Base-by-base conservation (phyloP, 2,888 invertebrate species). In the Vesta saturnalis region DNA sequence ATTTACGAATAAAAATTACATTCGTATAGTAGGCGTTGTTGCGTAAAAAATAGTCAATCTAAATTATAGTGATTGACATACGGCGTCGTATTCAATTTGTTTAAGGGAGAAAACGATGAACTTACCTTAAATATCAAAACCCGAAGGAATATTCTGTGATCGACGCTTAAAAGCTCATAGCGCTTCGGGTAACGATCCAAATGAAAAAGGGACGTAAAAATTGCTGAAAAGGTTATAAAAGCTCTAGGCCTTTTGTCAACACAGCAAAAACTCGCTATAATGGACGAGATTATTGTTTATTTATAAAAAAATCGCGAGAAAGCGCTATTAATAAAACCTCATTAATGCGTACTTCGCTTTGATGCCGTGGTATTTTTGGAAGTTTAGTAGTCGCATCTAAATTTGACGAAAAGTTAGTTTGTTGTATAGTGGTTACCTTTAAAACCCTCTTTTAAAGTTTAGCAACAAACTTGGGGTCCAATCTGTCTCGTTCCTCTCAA, bases 401-500 rank as follows among this genome's bases (percentile, higher is more conserved):
- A 56, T 60, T 56, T 66, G 58, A 46, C 57, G 47, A 47, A 56
- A 39, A 12, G 46, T 56, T 46, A 23, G 19, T 59, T 55, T 19
- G 54, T 55, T 54, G 59, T 22, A 12, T 12, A n/a, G 39, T 10
- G 8, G 23, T 23, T 23, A 23, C 23, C 23, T 43, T 19, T 22
- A 19, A n/a, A 0, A 21, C 19, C 79, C 63, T 57, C 57, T 18
- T 14, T 6, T 39, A 60, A n/a, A n/a, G n/a, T 30, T 49, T 47
- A 22, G 60, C 52, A 60, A 55, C 56, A 43, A 61, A 16, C 39
- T 64, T 47, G 19, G 58, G 19, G 55, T 56, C 47, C 67, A 64
- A 64, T 68, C 78, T 77, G 78, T 77, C 79, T 78, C 78, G 70
- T 77, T 79, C 78, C 78, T 77, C 76, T 77, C 81, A 79, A 81